These are phyloP conservation scores for Polymixis flavicincta DNA, from an alignment of 2,888 invertebrate genomes.

Conservation along the genomic window DNA sequence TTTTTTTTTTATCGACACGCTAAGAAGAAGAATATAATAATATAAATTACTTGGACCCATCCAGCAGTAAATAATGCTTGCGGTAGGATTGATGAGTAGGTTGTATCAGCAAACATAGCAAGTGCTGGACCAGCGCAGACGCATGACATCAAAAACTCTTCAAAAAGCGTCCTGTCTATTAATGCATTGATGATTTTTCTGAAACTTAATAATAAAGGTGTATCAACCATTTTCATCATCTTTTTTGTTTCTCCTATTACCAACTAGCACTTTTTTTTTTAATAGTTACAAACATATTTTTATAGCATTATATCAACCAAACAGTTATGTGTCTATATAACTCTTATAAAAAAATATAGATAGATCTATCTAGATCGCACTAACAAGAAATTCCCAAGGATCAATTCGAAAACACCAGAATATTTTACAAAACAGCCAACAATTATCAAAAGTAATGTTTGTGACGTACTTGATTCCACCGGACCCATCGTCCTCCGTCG, in stretches of 20 bases:
- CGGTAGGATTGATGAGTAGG: constrained; percentile 90
- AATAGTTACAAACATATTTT: not conserved
- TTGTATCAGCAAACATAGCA: constrained; percentile 88
- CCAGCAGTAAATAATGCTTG: constrained; percentile 88
- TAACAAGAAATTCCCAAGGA: not conserved
- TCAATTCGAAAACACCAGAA: not conserved
- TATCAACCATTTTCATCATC: not conserved
- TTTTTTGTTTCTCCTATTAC: not conserved
- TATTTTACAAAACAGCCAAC: not conserved
- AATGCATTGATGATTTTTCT: constrained; percentile 74
- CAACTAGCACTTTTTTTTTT: not conserved
- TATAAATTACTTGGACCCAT: constrained; percentile 85
- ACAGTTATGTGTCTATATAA: not conserved
- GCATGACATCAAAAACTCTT: constrained; percentile 89
- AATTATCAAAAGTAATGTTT: not conserved
- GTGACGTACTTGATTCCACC: constrained; percentile 60
- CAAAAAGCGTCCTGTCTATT: constrained; percentile 90
- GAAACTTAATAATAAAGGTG: constrained; percentile 51
- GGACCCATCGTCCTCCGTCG: constrained; percentile 43
- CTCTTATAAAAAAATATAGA: too few relatives aligned
- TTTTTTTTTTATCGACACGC: too few relatives aligned
- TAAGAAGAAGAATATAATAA: too few relatives aligned
- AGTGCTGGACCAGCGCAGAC: constrained; percentile 91
- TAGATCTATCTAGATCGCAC: not conserved
- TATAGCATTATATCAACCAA: not conserved